A percentile compares a stretch with the other conserved stretches of the same genome.
These are phyloP conservation scores for Patiria miniata DNA, from an alignment of 35 echinoderm and acorn worm genomes.

Conservation along the genomic window DNA sequence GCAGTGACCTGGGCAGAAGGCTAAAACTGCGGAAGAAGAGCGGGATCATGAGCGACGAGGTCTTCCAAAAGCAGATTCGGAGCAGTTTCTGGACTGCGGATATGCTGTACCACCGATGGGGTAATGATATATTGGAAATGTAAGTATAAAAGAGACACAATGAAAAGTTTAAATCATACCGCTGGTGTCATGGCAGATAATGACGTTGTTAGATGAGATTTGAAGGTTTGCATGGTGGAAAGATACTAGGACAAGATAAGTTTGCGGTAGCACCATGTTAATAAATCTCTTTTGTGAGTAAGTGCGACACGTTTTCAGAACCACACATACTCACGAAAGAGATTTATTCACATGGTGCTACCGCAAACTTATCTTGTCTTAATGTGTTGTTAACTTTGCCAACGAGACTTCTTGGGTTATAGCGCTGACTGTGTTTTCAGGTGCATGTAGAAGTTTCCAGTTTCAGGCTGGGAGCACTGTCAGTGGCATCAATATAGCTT, in stretches of 20 bases:
- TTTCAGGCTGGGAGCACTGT: no score
- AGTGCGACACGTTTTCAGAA: no score
- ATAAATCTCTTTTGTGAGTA: no score
- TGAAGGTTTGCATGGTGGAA: no score
- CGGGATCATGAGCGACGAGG: conserved; percentile 39
- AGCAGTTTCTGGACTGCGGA: conserved; percentile 73
- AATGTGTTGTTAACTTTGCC: background rate
- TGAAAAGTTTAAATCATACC: background rate
- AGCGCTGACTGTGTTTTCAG: background rate
- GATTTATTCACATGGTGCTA: no score
- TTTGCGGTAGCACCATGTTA: no score
- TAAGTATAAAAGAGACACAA: conserved; percentile 10
- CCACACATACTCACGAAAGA: no score
- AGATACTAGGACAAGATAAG: no score
- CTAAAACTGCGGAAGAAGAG: conserved; percentile 30
- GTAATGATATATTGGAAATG: conserved; percentile 47
- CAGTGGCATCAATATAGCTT: no score
- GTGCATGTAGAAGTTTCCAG: background rate
- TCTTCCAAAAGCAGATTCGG: conserved; percentile 57
- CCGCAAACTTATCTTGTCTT: no score
- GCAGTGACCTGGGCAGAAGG: conserved; percentile 26
- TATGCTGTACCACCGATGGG: conserved; percentile 66
- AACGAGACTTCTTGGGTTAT: background rate
- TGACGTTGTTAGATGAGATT: no score
- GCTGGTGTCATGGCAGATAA: background rate